phyloP scores from a whole-genome alignment of 1,140 invertebrate genomes.

The Drosophila rhopaloa region DNA sequence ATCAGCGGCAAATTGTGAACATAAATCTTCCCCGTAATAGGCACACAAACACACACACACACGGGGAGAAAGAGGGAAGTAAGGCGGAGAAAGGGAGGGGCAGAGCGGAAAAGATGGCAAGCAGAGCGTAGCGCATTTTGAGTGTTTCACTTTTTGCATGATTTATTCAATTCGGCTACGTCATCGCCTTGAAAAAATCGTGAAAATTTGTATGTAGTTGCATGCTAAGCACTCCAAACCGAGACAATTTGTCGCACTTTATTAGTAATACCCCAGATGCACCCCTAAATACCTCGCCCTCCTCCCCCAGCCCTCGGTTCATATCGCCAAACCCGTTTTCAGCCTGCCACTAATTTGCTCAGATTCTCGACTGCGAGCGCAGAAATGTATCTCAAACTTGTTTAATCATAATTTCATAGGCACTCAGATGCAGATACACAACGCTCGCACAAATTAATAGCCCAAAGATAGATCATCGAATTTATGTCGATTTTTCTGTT shows the following conservation, averaged over 20 bases:
- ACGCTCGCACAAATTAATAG: conserved; percentile 33
- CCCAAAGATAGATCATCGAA: conserved; percentile 47
- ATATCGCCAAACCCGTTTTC: conserved; percentile 18
- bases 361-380: conserved; percentile 11
- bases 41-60: conserved; percentile 34
- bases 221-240: conserved; percentile 16
- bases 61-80: not conserved
- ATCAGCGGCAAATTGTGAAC: conserved; percentile 59
- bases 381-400: conserved; percentile 49
- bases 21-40: conserved; percentile 73
- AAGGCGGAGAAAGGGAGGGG: not conserved
- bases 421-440: conserved; percentile 32
- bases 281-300: not conserved
- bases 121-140: conserved; percentile 33
- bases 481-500: conserved; percentile 15
- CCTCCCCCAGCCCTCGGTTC: not conserved
- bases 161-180: conserved; percentile 53
- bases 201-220: conserved; percentile 22
- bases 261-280: conserved; percentile 20
- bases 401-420: conserved; percentile 51
- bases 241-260: conserved; percentile 44
- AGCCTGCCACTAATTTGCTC: conserved; percentile 11
- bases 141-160: conserved; percentile 51
- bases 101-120: conserved; percentile 20
- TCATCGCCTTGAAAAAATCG: conserved; percentile 53